Conservation (phyloP, 2,888 invertebrate species). For the Lithophane ornitopus region DNA sequence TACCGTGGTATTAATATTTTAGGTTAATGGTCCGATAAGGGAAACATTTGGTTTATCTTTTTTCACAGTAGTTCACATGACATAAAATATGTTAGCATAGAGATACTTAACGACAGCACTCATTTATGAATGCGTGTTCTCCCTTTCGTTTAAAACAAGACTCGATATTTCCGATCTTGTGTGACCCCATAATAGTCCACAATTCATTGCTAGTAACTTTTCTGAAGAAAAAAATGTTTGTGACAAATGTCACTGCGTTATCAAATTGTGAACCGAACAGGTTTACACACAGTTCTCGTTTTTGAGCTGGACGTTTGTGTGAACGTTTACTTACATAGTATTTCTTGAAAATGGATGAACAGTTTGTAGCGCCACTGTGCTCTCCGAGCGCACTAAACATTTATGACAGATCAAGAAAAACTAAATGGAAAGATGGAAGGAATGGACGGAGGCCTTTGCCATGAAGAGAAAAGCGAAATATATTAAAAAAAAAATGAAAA, state of each 20-base stretch:
- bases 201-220: background rate
- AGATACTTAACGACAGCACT: background rate
- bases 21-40: slow-evolving; percentile 58
- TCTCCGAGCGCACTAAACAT: background rate
- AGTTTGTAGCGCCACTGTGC: background rate
- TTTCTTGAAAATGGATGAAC: background rate
- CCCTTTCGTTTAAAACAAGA: background rate
- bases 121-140: slow-evolving; percentile 13
- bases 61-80: slow-evolving; percentile 26
- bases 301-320: background rate
- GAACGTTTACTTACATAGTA: background rate
- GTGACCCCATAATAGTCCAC: background rate
- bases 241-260: background rate
- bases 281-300: background rate
- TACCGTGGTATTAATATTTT: slow-evolving; percentile 55
- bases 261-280: background rate
- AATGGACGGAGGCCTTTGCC: background rate
- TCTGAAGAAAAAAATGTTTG: background rate
- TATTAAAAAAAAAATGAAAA: background rate
- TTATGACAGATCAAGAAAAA: background rate
- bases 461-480: background rate
- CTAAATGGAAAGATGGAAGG: background rate
- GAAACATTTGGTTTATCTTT: slow-evolving; percentile 37
- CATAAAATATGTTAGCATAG: background rate
- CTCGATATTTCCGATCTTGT: background rate